phyloP scores from a whole-genome alignment of 2,888 invertebrate genomes.

The Catocala sponsa region DNA sequence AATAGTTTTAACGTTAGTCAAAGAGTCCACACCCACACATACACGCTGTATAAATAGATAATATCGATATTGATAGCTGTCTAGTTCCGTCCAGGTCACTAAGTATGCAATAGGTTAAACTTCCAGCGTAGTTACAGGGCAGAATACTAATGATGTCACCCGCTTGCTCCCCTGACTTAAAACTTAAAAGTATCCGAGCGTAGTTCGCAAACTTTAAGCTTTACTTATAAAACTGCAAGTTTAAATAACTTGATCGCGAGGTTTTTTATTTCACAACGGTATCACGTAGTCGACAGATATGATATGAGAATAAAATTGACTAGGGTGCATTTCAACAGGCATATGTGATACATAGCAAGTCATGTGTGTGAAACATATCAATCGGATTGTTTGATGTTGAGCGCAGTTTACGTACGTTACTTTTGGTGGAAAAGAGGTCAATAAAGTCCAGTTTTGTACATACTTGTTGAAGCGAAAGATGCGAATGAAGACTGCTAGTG shows the following conservation, averaged over 20 bases:
- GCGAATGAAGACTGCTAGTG: too few relatives aligned
- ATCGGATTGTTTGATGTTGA: too few relatives aligned
- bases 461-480: too few relatives aligned
- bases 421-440: too few relatives aligned
- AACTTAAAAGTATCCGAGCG: conserved; percentile 22
- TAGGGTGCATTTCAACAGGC: too few relatives aligned
- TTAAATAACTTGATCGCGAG: conserved; percentile 7
- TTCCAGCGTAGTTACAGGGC: conserved; percentile 6
- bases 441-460: too few relatives aligned
- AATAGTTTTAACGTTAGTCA: too few relatives aligned
- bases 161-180: conserved; percentile 11
- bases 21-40: too few relatives aligned
- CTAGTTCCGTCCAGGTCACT: not conserved
- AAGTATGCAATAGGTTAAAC: conserved; percentile 1
- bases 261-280: conserved; percentile 5
- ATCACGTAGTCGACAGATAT: not conserved
- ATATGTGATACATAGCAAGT: too few relatives aligned
- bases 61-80: not conserved
- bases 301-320: not conserved
- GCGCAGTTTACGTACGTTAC: too few relatives aligned
- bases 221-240: conserved; percentile 12
- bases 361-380: too few relatives aligned
- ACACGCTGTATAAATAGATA: too few relatives aligned
- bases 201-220: conserved; percentile 18
- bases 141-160: conserved; percentile 36